Conservation (phyloP, 1,140 invertebrate species). For the Gryon sp. region DNA sequence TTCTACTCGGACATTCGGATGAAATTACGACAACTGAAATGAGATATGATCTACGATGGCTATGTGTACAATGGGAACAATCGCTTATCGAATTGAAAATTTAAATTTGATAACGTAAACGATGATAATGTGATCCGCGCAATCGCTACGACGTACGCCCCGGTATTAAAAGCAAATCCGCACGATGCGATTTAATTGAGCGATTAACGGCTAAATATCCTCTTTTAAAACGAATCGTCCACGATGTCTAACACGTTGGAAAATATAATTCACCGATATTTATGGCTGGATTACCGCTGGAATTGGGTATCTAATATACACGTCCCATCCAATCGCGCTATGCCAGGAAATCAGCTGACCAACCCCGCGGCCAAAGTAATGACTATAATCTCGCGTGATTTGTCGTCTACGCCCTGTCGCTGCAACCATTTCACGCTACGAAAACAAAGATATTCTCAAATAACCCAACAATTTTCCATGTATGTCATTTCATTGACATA, state of each 20-base stretch:
- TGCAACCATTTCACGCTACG: conserved; percentile 15
- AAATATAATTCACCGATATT: conserved; percentile 79
- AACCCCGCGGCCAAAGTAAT: conserved; percentile 60
- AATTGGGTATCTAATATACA: conserved; percentile 78
- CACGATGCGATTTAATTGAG: conserved; percentile 79
- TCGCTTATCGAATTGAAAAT: conserved; percentile 57
- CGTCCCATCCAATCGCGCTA: conserved; percentile 62
- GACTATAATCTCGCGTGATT: conserved; percentile 62
- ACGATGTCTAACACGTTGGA: conserved; percentile 70
- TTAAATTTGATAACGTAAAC: conserved; percentile 56
- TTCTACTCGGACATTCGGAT: background rate
- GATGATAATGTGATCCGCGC: conserved; percentile 56
- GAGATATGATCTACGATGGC: conserved; percentile 33
- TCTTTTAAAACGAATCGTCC: conserved; percentile 72
- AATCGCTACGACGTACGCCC: conserved; percentile 55
- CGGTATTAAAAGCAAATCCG: conserved; percentile 76
- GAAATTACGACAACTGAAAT: conserved; percentile 26
- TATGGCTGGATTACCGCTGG: conserved; percentile 76
- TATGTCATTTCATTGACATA: too few species aligned
- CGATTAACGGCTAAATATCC: conserved; percentile 79
- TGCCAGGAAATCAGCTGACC: conserved; percentile 64
- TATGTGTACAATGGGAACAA: conserved; percentile 8
- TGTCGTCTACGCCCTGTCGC: conserved; percentile 23
- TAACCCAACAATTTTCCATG: background rate
- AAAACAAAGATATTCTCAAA: conserved; percentile 33